Base-by-base conservation (phyloP, 1,140 invertebrate species). In the Bombus picipes region DNA sequence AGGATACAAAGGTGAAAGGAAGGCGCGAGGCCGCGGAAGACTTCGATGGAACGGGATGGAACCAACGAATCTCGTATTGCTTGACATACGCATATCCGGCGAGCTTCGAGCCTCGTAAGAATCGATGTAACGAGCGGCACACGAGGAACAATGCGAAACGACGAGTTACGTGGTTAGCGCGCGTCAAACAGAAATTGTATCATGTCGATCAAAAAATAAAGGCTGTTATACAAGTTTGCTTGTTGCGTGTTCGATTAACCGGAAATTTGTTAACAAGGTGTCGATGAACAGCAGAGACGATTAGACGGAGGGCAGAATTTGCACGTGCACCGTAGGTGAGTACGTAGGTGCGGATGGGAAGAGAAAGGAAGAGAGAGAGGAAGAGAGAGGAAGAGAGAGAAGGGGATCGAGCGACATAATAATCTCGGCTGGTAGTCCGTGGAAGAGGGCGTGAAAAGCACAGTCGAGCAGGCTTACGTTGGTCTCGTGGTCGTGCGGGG, bases 391-490 rank as follows among this genome's bases (percentile, higher is more conserved):
- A 18, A 53, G 47, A 18, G 47, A 2, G 32, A 22, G 15, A 71
- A 41, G 43, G 37, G 37, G 81, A 66, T 85, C 47, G 57, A 13
- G 57, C 65, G 89, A 90, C 86, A 81, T 90, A 90, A 90, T 88
- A 90, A 90, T 90, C 83, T 88, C 34, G 62, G 41, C 37, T 28
- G 79, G 22, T n/a, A 39, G 85, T 10, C 43, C n/a, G 70, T 71
- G 84, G 77, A 88, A 87, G 88, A 94, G 93, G 94, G 94, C 94
- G 94, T 94, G 94, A 95, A 95, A 95, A 93, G 92, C 93, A 93
- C 93, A 94, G 92, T 94, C 94, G 93, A 92, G 90, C 88, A 91
- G 91, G 92, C 93, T 94, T 93, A 92, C 15, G 89, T 84, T 66
- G 13, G 28, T n/a, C n/a, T 15, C 9, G 32, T 53, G 83, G 81